Evolutionary conservation across 2,113 vertebrate genomes (phyloP), one percentile per base, ranked within the genome.

Genomic region (Sander vitreus): DNA sequence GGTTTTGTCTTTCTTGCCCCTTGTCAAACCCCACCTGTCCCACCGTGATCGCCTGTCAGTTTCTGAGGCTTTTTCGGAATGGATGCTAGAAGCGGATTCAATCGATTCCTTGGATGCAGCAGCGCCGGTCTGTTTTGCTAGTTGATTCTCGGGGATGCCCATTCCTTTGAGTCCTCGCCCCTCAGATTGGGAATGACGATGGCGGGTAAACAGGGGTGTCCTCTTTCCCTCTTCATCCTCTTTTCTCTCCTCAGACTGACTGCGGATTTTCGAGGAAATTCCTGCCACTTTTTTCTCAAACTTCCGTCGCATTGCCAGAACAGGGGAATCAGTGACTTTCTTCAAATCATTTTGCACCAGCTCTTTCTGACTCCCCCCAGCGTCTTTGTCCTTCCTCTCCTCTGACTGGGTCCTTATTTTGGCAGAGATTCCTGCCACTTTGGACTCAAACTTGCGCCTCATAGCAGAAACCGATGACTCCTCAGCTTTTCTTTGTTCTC

Each of bases 11-110:
- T 94, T 98, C 88, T 95, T 96, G 45, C 92, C 64, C n/a, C 97
- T 92, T 0, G 96, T 96, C 84, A 99, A 80, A 11, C 97, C 97
- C 97, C 97, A 99, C 60, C 96, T 94, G 86, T 97, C 97, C 97
- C 97, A 98, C 57, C 97, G 94, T 0, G 95, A 97, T 21, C 96
- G 83, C 43, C 90, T 78, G 50, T 95, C 95, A 12, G 84, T 88
- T 36, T 95, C 94, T 0, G 88, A 39, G 80, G 93, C 83, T 64
- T 93, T 92, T 65, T 95, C 94, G 0, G 96, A 96, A n/a, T 91
- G 93, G 18, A 87, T 76, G 68, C 97, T 98, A 15, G 94, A 91
- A 27, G 96, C 93, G 0, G 97, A 99, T n/a, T 96, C 96, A 25
- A 98, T 81, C 0, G 97, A 98, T 58, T 98, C 97, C 0, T 96